Evolutionary conservation across 2,888 invertebrate species (phyloP).

Genomic region (Oeneis ivallda): DNA sequence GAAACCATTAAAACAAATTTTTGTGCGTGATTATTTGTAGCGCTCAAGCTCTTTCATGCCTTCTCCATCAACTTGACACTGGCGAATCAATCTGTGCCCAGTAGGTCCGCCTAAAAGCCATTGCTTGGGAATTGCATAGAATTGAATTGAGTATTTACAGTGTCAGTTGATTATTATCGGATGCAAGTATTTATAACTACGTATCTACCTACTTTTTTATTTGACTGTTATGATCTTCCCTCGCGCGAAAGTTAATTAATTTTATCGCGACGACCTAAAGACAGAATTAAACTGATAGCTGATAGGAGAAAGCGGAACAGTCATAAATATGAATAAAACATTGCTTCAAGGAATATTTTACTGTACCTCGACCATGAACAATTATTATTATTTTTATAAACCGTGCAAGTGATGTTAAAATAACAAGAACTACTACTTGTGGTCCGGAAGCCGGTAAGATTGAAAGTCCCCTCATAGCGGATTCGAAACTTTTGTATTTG

Average conservation of each 20-base stretch:
- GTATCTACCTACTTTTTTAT: not conserved
- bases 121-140: too few relatives aligned
- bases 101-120: too few relatives aligned
- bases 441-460: too few relatives aligned
- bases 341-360: not conserved
- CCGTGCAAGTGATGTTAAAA: not conserved
- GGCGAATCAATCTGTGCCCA: too few relatives aligned
- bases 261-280: not conserved
- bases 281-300: not conserved
- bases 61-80: too few relatives aligned
- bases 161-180: too few relatives aligned
- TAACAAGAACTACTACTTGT: not conserved
- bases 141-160: too few relatives aligned
- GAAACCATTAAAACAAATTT: not conserved
- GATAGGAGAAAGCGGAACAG: not conserved
- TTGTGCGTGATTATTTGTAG: too few relatives aligned
- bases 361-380: not conserved
- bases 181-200: too few relatives aligned
- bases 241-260: not conserved
- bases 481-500: too few relatives aligned
- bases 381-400: not conserved
- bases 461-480: too few relatives aligned
- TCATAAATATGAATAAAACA: not conserved
- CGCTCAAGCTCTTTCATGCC: too few relatives aligned
- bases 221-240: not conserved